These are phyloP conservation scores for Sebastes itinus DNA, from an alignment of 2,797 vertebrate species.

Conservation along the genomic window DNA sequence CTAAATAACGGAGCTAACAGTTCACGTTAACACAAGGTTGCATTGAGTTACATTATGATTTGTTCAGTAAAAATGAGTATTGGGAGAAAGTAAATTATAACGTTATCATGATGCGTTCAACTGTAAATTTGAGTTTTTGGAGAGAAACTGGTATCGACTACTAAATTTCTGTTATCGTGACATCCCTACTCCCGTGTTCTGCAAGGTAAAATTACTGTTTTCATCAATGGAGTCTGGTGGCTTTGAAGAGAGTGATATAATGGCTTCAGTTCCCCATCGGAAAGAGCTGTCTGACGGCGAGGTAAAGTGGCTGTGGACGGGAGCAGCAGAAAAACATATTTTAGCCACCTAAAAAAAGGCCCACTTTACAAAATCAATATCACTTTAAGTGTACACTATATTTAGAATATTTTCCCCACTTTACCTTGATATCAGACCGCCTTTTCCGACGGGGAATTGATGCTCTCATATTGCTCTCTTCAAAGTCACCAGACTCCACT, in stretches of 20 bases:
- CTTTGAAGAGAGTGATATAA: background rate
- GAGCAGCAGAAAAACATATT: background rate
- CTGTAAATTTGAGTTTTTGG: no score
- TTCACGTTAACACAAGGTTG: no score
- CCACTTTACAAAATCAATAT: background rate
- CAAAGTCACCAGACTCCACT: background rate
- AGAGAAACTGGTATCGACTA: no score
- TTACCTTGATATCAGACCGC: background rate
- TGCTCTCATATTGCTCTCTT: no score
- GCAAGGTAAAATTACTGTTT: background rate
- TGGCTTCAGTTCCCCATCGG: background rate
- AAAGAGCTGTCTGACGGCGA: background rate
- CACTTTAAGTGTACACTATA: background rate
- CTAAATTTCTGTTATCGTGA: no score
- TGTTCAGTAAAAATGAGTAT: no score
- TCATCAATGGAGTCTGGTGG: background rate
- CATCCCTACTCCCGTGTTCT: background rate
- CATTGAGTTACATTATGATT: no score
- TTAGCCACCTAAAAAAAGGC: background rate
- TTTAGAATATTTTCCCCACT: background rate
- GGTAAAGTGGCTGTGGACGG: background rate
- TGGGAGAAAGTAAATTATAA: no score
- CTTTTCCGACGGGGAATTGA: background rate
- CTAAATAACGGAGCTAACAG: no score
- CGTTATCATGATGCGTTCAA: accelerated